Conservation (phyloP, 2,113 vertebrate species). For the Capreolus pygargus region DNA sequence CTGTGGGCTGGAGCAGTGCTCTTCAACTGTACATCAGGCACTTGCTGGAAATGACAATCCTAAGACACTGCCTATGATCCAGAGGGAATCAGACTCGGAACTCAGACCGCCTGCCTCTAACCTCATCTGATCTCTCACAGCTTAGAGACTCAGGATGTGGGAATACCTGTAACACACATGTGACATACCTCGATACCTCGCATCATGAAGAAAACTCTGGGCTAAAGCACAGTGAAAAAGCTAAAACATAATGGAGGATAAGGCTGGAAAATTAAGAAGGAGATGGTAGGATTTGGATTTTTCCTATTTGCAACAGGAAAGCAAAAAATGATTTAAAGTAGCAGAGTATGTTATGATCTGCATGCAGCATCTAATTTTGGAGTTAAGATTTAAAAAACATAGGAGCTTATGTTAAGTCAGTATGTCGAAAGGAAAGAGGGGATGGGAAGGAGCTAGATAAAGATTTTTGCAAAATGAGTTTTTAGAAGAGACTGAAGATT, state of each 20-base stretch:
- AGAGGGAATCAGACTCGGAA: neutral
- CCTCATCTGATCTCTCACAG: neutral
- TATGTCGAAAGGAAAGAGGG: neutral
- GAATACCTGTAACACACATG: neutral
- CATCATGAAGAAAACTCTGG: neutral
- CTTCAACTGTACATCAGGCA: neutral
- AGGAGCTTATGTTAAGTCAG: neutral
- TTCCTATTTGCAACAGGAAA: neutral
- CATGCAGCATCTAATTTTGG: neutral
- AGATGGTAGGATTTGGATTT: neutral
- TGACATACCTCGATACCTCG: neutral
- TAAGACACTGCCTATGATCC: neutral
- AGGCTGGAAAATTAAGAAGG: neutral
- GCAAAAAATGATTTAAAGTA: neutral
- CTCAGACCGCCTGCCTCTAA: neutral
- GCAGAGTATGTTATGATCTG: neutral
- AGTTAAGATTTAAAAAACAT: neutral
- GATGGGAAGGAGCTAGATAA: neutral
- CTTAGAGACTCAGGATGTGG: neutral
- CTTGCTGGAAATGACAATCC: neutral
- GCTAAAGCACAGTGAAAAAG: neutral
- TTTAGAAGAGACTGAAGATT: neutral
- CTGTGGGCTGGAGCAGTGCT: neutral
- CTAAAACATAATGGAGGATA: neutral
- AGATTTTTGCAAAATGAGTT: neutral